Conservation (phyloP, 2,797 vertebrate genomes). For the Danio kyathit region DNA sequence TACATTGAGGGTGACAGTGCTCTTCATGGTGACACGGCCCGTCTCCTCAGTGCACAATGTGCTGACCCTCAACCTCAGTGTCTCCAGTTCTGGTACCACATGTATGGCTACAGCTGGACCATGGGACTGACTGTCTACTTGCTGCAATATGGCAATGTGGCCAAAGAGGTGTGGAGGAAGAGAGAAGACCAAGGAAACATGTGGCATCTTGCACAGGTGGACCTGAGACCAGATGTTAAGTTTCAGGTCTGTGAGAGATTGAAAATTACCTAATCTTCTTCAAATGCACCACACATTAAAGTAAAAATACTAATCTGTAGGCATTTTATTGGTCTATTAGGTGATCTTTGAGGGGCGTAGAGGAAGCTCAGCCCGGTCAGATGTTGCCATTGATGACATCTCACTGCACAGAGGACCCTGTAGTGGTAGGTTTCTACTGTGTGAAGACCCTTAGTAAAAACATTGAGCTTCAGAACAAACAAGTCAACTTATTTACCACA, state of each 20-base stretch:
- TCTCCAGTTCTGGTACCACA: conserved; percentile 84
- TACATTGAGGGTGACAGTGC: conserved; percentile 75
- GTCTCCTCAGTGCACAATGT: conserved; percentile 75
- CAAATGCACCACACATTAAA: not conserved
- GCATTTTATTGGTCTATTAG: no score
- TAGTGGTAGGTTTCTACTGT: conserved; percentile 65
- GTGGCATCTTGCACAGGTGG: conserved; percentile 74
- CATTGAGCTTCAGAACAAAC: no score
- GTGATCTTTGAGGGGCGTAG: conserved; percentile 67
- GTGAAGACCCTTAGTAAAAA: not conserved
- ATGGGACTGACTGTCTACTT: no score
- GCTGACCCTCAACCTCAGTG: conserved; percentile 73
- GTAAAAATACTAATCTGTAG: not conserved
- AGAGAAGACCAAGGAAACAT: conserved; percentile 78
- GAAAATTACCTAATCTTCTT: not conserved
- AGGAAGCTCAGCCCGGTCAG: no score
- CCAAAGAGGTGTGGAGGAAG: conserved; percentile 70
- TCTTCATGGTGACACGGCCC: conserved; percentile 71
- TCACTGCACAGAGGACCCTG: conserved; percentile 75
- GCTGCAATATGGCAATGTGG: no score
- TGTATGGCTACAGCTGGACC: no score
- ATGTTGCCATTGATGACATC: conserved; percentile 84
- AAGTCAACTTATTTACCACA: no score
- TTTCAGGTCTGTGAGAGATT: conserved; percentile 65
- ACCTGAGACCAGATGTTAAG: conserved; percentile 64